phyloP scores from a whole-genome alignment of 2,797 vertebrate genomes.

The Linurgus olivaceus region DNA sequence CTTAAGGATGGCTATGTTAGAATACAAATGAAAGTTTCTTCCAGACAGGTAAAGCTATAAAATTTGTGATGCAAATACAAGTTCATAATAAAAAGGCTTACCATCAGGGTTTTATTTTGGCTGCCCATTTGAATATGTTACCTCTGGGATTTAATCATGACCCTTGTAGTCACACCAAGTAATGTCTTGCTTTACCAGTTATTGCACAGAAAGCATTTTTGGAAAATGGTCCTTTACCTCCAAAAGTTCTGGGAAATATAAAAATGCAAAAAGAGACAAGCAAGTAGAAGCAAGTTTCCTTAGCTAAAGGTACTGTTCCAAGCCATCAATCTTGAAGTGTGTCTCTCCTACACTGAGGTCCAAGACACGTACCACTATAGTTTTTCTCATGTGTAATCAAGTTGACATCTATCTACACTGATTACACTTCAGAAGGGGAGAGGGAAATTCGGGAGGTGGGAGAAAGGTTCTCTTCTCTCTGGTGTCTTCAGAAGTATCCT shows the following conservation, averaged over 20 bases:
- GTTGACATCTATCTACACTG: conserved; percentile 64
- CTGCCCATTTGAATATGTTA: not conserved
- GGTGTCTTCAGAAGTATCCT: conserved; percentile 38
- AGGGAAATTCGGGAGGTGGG: conserved; percentile 39
- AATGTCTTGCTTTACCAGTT: not conserved
- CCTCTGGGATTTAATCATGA: not conserved
- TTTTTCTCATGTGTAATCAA: conserved; percentile 23
- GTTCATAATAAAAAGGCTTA: not conserved
- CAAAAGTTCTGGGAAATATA: not conserved
- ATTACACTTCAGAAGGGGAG: conserved; percentile 52
- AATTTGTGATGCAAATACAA: not conserved
- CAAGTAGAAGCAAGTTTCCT: not conserved
- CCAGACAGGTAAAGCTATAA: not conserved
- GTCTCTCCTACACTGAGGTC: not conserved
- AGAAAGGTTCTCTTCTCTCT: conserved; percentile 56
- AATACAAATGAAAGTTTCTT: not conserved
- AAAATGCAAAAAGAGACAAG: not conserved
- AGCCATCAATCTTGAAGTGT: not conserved
- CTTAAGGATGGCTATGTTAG: not conserved
- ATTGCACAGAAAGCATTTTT: not conserved
- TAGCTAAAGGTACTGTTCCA: conserved; percentile 34
- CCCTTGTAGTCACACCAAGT: accelerated
- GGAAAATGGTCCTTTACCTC: not conserved
- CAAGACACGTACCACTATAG: conserved; percentile 8
- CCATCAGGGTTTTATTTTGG: not conserved